Evolutionary conservation across 2,113 vertebrate genomes (phyloP), one percentile per base, ranked within the genome.

Genomic region (Anguilla rostrata): DNA sequence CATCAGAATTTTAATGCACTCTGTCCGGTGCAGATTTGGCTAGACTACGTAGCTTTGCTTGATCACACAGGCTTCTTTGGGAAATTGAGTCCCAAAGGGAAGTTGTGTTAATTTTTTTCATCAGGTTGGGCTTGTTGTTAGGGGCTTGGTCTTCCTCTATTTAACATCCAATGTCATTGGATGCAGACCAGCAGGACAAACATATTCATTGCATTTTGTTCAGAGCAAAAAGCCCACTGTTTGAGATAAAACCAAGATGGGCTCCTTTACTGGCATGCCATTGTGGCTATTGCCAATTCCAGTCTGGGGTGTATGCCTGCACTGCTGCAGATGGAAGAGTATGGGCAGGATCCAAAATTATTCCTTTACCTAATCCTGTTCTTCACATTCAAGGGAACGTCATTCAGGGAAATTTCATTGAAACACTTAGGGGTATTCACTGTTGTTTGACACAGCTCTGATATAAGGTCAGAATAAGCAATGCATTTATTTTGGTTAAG

Each of bases 191-290:
- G 26, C 49, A 26, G 78, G 82, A 14, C 43, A 46, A 46, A 46
- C 43, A 46, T 46, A 46, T 46, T 46, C 43, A 46, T 46, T 46
- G 43, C 43, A 4, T 46, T 46, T 46, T 46, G 4, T 46, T 2
- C 34, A 84, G 11, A 87, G n/a, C 86, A 86, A 82, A 87, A 86
- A 88, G 46, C 89, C 85, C 83, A 85, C 89, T 93, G 93, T 92
- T 92, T 90, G 89, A 90, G 90, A 94, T 94, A 93, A 94, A 93
- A 86, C 87, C 78, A 81, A 53, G 81, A 88, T 89, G 90, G 88
- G 78, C 8, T 9, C 63, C 49, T 29, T 90, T 89, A 84, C 85
- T 91, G 92, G 91, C 92, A 92, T 89, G 89, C 83, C 90, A 88
- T 90, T n/a, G 0, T 80, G 85, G 89, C 93, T 94, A 94, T 94